Conservation (phyloP, 1,140 invertebrate genomes). For the Calliopsis andreniformis region DNA sequence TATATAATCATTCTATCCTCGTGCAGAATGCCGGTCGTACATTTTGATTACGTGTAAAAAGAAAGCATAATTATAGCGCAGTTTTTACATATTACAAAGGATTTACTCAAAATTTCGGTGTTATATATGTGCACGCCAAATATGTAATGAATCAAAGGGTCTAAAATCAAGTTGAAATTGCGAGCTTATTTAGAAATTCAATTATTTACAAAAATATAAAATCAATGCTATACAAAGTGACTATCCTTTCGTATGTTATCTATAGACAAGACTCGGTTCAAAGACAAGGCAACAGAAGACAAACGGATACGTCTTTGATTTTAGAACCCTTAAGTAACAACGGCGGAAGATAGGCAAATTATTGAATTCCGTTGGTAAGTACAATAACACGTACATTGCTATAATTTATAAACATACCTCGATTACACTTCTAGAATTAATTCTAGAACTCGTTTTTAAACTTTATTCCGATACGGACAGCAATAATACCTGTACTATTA, state of each 20-base stretch:
- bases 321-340: constrained; percentile 70
- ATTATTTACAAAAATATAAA: constrained; percentile 67
- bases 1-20: constrained; percentile 51
- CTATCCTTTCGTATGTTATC: constrained; percentile 56
- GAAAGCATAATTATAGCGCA: constrained; percentile 50
- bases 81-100: constrained; percentile 46
- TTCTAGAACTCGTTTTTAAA: constrained; percentile 51
- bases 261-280: constrained; percentile 36
- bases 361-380: constrained; percentile 63
- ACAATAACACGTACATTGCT: constrained; percentile 63
- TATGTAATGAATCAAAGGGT: constrained; percentile 48
- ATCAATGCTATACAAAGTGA: constrained; percentile 61
- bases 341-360: constrained; percentile 63
- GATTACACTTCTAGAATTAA: constrained; percentile 47
- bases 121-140: constrained; percentile 29
- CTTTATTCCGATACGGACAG: constrained; percentile 63
- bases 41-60: constrained; percentile 49
- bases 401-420: constrained; percentile 55
- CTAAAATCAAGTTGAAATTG: constrained; percentile 61
- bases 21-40: constrained; percentile 56
- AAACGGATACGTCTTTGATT: constrained; percentile 60
- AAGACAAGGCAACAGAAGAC: constrained; percentile 42
- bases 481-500: constrained; percentile 62
- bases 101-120: constrained; percentile 23
- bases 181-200: constrained; percentile 40